Evolutionary conservation across 2,113 vertebrate species (phyloP).

Genomic region (Etia nguti): DNA sequence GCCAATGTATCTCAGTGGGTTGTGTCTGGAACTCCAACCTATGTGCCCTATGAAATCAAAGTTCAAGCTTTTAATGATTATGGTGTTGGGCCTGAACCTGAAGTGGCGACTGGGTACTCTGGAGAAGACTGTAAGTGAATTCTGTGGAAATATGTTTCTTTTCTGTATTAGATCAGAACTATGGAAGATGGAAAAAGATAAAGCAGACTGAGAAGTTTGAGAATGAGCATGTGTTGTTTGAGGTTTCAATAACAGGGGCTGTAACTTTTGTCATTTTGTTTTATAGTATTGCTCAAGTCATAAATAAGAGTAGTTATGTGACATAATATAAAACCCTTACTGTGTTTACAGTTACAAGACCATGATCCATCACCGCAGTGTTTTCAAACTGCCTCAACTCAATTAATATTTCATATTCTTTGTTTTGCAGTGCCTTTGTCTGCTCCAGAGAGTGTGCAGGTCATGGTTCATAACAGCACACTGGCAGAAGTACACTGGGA

Average conservation of each 20-base stretch:
- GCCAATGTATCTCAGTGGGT: slow-evolving; percentile 84
- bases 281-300: neutral
- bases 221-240: neutral
- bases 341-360: neutral
- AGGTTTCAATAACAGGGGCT: neutral
- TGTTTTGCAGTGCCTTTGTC: slow-evolving; percentile 80
- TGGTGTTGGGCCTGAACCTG: slow-evolving; percentile 81
- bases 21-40: slow-evolving; percentile 84
- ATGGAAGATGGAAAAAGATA: neutral
- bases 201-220: neutral
- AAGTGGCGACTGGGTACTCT: slow-evolving; percentile 79
- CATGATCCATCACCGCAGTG: neutral
- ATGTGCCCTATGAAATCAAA: slow-evolving; percentile 85
- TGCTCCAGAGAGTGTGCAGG: slow-evolving; percentile 80
- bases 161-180: neutral
- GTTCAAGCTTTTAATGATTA: slow-evolving; percentile 88
- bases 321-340: neutral
- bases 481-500: slow-evolving; percentile 90
- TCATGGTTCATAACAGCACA: slow-evolving; percentile 84
- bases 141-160: neutral
- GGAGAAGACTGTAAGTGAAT: slow-evolving; percentile 90
- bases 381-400: neutral
- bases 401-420: neutral
- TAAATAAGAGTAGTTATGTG: neutral
- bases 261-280: neutral